Base-by-base conservation (phyloP, 1,140 invertebrate species). In the Lepidurus arcticus region DNA sequence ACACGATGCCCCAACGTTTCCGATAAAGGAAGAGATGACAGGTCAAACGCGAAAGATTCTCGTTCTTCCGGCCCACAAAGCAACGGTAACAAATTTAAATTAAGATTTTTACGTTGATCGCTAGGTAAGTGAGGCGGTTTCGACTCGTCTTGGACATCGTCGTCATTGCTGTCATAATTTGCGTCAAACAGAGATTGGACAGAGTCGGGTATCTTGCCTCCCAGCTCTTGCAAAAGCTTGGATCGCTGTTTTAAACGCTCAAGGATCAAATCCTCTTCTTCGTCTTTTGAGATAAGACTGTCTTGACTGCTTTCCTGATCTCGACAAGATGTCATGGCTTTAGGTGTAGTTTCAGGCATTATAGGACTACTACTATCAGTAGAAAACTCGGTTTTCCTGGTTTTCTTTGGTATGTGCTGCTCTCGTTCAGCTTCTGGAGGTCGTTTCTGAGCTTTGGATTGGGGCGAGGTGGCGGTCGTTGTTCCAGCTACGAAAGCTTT, bases 31-130 rank as follows among this genome's bases (percentile, higher is more conserved):
- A 65, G 13, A 13, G 53, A 65, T 1, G 53, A 65, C 13, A 45
- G 42, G 16, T 76, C 75, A 43, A 76, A 76, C 1, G 75, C 75
- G 44, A 76, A 76, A 13, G 42, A 44, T 47, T 76, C 42, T 42
- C 75, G 34, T 76, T 47, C 75, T 34, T 76, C 75, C 16, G 21
- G 43, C 16, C 75, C 75, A 13, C 43, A 16, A 45, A 76, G 47
- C 24, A 76, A 43, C 42, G 75, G 75, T n/a, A 76, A 45, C 13
- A n/a, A 44, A 21, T 9, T 76, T 10, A 47, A 16, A n/a, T 44
- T 42, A 21, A 10, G 1, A 42, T 7, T 65, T 16, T 4, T 34
- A 4, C 34, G 1, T 34, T 34, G 34, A 34, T 4, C 34, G 34
- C 34, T 2, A 34, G 34, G 34, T 34, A 34, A 34, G 34, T 34